A percentile compares a stretch with the other conserved stretches of the same genome.
These are phyloP conservation scores for Automeris io DNA, from an alignment of 2,888 invertebrate species.

Conservation along the genomic window DNA sequence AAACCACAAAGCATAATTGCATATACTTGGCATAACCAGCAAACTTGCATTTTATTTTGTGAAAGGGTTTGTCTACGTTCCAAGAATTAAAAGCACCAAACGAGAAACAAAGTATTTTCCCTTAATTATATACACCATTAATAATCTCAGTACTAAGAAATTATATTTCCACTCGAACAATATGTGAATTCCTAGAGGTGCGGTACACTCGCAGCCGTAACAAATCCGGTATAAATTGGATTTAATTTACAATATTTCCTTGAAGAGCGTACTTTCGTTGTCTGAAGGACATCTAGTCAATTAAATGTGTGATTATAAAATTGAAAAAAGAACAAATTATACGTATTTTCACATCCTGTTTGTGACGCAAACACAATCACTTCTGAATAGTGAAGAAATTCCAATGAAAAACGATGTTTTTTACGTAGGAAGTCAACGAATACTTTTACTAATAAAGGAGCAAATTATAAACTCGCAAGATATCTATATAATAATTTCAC, in stretches of 20 bases:
- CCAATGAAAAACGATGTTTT: slow-evolving; percentile 1
- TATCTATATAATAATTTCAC: neutral
- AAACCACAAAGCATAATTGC: slow-evolving; percentile 8
- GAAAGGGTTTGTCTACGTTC: slow-evolving; percentile 32
- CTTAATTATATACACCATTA: neutral
- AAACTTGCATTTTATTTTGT: slow-evolving; percentile 15
- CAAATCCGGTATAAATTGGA: slow-evolving; percentile 18
- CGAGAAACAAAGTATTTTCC: neutral
- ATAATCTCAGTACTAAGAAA: neutral
- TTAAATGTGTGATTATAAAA: slow-evolving; percentile 11
- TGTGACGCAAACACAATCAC: slow-evolving; percentile 16
- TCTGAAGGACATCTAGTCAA: slow-evolving; percentile 17
- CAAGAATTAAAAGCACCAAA: slow-evolving; percentile 11
- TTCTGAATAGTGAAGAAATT: slow-evolving; percentile 8
- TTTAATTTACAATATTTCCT: slow-evolving; percentile 6
- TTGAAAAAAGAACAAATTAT: slow-evolving; percentile 15
- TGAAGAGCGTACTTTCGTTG: slow-evolving; percentile 15
- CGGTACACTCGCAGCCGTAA: slow-evolving; percentile 6
- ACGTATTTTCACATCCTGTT: slow-evolving; percentile 19
- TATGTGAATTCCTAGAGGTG: slow-evolving; percentile 23
- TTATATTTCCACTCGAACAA: slow-evolving; percentile 9
- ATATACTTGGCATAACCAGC: slow-evolving; percentile 6
- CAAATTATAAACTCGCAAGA: neutral
- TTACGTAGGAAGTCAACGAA: slow-evolving; percentile 1
- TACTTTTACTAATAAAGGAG: neutral